A percentile compares a stretch with the other conserved stretches of the same genome.
Evolutionary conservation across 2,113 vertebrate species (phyloP).

Genomic region (Spilogale gracilis): DNA sequence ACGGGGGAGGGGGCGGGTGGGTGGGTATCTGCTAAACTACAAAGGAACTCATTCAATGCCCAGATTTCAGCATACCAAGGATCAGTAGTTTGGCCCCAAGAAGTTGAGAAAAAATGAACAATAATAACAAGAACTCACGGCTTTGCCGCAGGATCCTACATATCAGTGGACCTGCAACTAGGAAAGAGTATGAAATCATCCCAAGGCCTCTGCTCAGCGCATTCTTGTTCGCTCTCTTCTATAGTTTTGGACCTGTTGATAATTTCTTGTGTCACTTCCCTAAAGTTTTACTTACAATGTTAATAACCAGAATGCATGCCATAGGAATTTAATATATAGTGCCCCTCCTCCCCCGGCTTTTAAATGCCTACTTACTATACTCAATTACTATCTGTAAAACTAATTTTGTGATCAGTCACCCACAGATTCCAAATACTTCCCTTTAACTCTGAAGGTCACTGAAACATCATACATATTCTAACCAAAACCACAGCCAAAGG

Average conservation of each 20-base stretch:
- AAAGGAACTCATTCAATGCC: not conserved
- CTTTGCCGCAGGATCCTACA: not conserved
- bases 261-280: not conserved
- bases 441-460: not conserved
- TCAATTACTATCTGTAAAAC: not conserved
- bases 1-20: accelerated
- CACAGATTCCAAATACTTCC: not conserved
- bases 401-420: not conserved
- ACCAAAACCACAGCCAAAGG: not conserved
- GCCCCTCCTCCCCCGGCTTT: not conserved
- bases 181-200: not conserved
- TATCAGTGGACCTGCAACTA: not conserved
- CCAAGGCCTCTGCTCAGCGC: not conserved
- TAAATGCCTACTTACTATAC: not conserved
- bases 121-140: not conserved
- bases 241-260: not conserved
- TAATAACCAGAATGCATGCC: not conserved
- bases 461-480: not conserved
- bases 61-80: not conserved
- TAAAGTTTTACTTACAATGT: not conserved
- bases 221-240: not conserved
- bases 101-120: not conserved
- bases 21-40: not conserved
- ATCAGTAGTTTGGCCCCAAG: not conserved
- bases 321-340: not conserved